A percentile compares a stretch with the other conserved stretches of the same genome.
phyloP scores from a whole-genome alignment of 2,888 invertebrate genomes.

The Andrena camellia region DNA sequence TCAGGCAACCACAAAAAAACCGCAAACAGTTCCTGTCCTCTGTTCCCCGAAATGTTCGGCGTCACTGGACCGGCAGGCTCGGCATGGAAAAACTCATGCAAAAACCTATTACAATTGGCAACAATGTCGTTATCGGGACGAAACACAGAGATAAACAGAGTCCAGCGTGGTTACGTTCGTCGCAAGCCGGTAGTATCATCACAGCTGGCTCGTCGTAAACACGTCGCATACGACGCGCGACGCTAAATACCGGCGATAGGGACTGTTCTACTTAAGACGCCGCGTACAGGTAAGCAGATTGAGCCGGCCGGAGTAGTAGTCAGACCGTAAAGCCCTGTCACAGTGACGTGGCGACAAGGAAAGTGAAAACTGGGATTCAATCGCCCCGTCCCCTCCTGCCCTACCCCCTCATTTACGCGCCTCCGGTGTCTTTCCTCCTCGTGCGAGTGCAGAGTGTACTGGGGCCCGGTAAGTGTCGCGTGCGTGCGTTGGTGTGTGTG shows the following conservation, averaged over 20 bases:
- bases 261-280: not conserved
- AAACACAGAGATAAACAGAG: slow-evolving; percentile 56
- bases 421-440: not conserved
- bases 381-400: not conserved
- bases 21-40: slow-evolving; percentile 7
- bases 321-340: not conserved
- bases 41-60: not conserved
- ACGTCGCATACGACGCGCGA: slow-evolving; percentile 17
- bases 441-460: slow-evolving; percentile 6
- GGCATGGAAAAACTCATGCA: not conserved
- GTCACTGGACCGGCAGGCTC: not conserved
- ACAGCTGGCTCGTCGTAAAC: slow-evolving; percentile 40
- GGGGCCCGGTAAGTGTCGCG: not conserved
- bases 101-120: slow-evolving; percentile 14
- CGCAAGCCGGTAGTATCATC: slow-evolving; percentile 45
- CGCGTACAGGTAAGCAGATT: not conserved
- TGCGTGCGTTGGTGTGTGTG: slow-evolving; percentile 5
- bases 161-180: not conserved
- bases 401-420: not conserved
- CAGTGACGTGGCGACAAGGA: not conserved
- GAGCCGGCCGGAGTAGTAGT: not conserved
- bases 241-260: not conserved
- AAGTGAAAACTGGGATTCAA: slow-evolving; percentile 14
- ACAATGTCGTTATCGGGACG: slow-evolving; percentile 44
- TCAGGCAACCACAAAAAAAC: slow-evolving; percentile 14